A percentile compares a stretch with the other conserved stretches of the same genome.
phyloP scores from a whole-genome alignment of 2,888 invertebrate species.

The Sclerodermus sp. region DNA sequence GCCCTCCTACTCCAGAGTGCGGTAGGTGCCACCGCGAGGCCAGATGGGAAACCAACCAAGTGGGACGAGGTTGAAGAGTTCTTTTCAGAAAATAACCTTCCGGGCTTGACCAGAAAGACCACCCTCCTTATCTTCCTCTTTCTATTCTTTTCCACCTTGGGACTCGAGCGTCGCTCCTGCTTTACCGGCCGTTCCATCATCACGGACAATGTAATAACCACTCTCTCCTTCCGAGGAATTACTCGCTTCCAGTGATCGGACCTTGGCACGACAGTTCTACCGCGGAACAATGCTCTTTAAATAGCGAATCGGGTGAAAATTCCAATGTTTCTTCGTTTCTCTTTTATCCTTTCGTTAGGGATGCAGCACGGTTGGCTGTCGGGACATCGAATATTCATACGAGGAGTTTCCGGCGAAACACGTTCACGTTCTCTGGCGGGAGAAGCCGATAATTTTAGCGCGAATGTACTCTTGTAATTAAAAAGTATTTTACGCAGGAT shows the following conservation, averaged over 20 bases:
- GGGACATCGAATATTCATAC: too few relatives aligned
- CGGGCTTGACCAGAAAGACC: slow-evolving; percentile 26
- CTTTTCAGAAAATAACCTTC: slow-evolving; percentile 36
- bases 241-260: slow-evolving; percentile 1
- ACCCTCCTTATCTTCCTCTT: slow-evolving; percentile 4
- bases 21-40: slow-evolving; percentile 5
- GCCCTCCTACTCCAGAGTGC: slow-evolving; percentile 5
- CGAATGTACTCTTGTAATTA: too few relatives aligned
- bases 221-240: slow-evolving; percentile 23
- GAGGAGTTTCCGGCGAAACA: too few relatives aligned
- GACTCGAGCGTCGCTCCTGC: slow-evolving; percentile 14
- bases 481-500: too few relatives aligned
- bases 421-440: too few relatives aligned
- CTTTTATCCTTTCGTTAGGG: too few relatives aligned
- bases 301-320: too few relatives aligned
- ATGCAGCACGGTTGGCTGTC: too few relatives aligned
- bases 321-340: too few relatives aligned
- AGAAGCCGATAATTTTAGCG: too few relatives aligned
- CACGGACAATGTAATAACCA: slow-evolving; percentile 34
- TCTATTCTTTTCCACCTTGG: slow-evolving; percentile 6
- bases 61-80: slow-evolving; percentile 14
- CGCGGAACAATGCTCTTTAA: too few relatives aligned
- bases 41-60: background rate
- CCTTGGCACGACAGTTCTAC: too few relatives aligned
- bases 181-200: slow-evolving; percentile 23